These are phyloP conservation scores for Pantherophis alleghaniensis DNA, from an alignment of 2,797 vertebrate genomes.

Conservation along the genomic window DNA sequence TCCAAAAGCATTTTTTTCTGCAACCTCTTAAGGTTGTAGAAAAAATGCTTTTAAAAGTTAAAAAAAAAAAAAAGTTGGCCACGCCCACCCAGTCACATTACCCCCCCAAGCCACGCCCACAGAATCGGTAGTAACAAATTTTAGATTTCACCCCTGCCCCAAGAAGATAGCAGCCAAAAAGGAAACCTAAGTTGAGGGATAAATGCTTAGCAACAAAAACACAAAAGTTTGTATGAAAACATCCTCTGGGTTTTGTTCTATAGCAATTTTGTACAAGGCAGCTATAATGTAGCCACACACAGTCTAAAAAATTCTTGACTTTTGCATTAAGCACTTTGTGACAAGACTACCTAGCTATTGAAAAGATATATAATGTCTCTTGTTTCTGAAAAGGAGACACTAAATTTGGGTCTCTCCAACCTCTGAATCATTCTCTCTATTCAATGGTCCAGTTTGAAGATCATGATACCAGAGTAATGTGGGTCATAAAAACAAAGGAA, in stretches of 20 bases:
- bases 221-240: background rate
- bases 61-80: too few relatives aligned
- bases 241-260: background rate
- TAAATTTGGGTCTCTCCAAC: background rate
- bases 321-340: background rate
- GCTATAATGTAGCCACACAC: background rate
- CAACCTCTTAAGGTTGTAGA: too few relatives aligned
- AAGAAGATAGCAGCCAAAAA: background rate
- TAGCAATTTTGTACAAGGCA: background rate
- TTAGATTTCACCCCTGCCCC: background rate
- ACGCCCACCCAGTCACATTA: too few relatives aligned
- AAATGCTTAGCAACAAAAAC: background rate
- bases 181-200: background rate
- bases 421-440: background rate
- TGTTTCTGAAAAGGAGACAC: background rate
- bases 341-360: background rate
- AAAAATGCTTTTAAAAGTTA: too few relatives aligned
- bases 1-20: too few relatives aligned
- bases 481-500: background rate
- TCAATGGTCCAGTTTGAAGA: background rate
- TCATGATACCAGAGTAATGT: background rate
- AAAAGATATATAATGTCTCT: background rate
- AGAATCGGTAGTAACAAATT: too few relatives aligned
- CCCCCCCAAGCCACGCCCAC: too few relatives aligned
- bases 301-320: background rate